Base-by-base conservation (phyloP, 1,140 invertebrate genomes). In the Drosophila dunni region DNA sequence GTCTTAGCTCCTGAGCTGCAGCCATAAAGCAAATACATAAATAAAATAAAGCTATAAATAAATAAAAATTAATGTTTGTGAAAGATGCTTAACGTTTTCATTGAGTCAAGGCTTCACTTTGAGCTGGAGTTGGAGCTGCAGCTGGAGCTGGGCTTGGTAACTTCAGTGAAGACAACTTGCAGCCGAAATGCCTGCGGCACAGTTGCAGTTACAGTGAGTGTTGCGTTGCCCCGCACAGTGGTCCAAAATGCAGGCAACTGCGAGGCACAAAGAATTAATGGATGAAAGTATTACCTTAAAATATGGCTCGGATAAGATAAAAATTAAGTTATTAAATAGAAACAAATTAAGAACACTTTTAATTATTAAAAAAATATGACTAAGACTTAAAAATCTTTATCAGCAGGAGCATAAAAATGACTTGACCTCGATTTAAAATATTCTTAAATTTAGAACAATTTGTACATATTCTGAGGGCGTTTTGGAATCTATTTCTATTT, bases 61-160 rank as follows among this genome's bases (percentile, higher is more conserved):
- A 83, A 83, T 78, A 56, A 63, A 46, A 83, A 89, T 86, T 86
- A 79, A 79, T 83, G 76, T 86, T 88, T 79, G 83, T 73, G 68
- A 79, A 78, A 83, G 79, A 86, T 83, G 79, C 79, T 73, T 57
- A 83, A 89, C 79, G 77, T 71, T 89, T 86, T 89, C 72, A 89
- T 88, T 86, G 79, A 86, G 54, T 85, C 71, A 48, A 48, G 45
- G 8, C 45, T 24, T 8, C 45, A 10, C 45, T 50, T 24, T 13
- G 29, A 20, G 24, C 13, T 51, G 45, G n/a, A 20, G 15, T 0
- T 46, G 38, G n/a, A 51, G 4, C 11, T 58, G 44, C 13, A 34
- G 15, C 6, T 63, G 60, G 13, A 24, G 15, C 0, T 61, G 54
- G 44, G 56, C 51, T 50, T 42, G 62, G 61, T 40, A 57, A 33